Conservation (phyloP, 2,888 invertebrate species). For the Allygus modestus region DNA sequence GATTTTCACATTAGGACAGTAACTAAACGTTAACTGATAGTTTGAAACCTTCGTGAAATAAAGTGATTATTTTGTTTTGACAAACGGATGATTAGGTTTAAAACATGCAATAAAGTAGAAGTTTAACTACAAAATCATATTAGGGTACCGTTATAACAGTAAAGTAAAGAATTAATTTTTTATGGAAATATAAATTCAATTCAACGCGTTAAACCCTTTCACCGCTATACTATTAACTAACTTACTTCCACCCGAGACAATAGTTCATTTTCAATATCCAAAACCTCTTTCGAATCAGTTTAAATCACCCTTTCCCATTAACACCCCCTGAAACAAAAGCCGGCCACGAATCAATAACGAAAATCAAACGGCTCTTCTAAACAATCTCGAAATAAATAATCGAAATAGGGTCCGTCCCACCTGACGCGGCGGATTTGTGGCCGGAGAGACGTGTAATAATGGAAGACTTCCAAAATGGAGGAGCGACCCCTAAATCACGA, state of each 20-base stretch:
- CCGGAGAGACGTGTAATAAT: constrained; percentile 68
- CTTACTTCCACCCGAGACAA: neutral
- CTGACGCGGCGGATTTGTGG: constrained; percentile 63
- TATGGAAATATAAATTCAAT: no score
- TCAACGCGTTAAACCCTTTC: no score
- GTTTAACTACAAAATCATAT: no score
- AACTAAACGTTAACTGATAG: no score
- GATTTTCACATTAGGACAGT: no score
- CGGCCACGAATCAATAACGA: constrained; percentile 24
- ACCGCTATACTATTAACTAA: no score
- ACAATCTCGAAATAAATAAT: constrained; percentile 48
- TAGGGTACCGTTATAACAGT: no score
- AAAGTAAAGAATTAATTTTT: no score
- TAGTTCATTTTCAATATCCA: constrained; percentile 15
- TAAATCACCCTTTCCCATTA: constrained; percentile 40
- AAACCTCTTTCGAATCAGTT: constrained; percentile 26
- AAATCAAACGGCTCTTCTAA: constrained; percentile 38
- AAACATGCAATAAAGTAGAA: no score
- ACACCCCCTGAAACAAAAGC: constrained; percentile 20
- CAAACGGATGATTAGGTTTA: no score
- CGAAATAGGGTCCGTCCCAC: constrained; percentile 52
- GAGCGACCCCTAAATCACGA: constrained; percentile 69
- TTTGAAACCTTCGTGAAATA: no score
- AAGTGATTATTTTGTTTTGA: no score
- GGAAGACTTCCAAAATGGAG: constrained; percentile 70